phyloP scores from a whole-genome alignment of 92 coral and sea anemone species.

The Isaurus tuberculatus region DNA sequence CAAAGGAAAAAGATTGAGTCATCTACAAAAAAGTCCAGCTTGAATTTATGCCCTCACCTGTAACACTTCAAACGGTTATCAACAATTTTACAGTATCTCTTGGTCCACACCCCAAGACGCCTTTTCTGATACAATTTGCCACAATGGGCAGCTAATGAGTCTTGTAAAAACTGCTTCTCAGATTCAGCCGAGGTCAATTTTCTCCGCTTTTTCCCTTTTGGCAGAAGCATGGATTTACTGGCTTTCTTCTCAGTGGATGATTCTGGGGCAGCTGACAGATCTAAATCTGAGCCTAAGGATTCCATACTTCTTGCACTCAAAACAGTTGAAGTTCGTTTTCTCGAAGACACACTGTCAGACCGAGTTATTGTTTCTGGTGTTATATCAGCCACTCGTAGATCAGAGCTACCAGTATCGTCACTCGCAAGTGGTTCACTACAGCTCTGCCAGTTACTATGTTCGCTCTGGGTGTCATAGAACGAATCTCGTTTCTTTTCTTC shows the following conservation, averaged over 20 bases:
- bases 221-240: slow-evolving; percentile 48
- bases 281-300: slow-evolving; percentile 72
- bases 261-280: slow-evolving; percentile 28
- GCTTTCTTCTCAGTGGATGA: slow-evolving; percentile 28
- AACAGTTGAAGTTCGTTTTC: slow-evolving; percentile 82
- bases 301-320: slow-evolving; percentile 74
- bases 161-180: slow-evolving; percentile 82
- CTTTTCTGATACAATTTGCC: slow-evolving; percentile 94
- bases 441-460: slow-evolving; percentile 78
- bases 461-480: slow-evolving; percentile 76
- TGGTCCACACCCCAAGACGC: slow-evolving; percentile 88
- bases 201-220: slow-evolving; percentile 66
- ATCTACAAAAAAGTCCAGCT: too few relatives aligned
- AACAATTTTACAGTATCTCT: slow-evolving; percentile 88
- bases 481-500: slow-evolving; percentile 67
- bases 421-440: slow-evolving; percentile 70
- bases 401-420: slow-evolving; percentile 66
- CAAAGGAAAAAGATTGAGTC: too few relatives aligned
- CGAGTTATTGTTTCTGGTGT: not conserved
- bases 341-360: slow-evolving; percentile 49
- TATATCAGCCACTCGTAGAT: slow-evolving; percentile 19
- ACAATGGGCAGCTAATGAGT: slow-evolving; percentile 85
- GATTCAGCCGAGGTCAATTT: slow-evolving; percentile 81
- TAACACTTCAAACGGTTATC: slow-evolving; percentile 79
- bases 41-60: slow-evolving; percentile 63